Base-by-base conservation (phyloP, 2,113 vertebrate genomes). In the Sylvicapra grimmia region DNA sequence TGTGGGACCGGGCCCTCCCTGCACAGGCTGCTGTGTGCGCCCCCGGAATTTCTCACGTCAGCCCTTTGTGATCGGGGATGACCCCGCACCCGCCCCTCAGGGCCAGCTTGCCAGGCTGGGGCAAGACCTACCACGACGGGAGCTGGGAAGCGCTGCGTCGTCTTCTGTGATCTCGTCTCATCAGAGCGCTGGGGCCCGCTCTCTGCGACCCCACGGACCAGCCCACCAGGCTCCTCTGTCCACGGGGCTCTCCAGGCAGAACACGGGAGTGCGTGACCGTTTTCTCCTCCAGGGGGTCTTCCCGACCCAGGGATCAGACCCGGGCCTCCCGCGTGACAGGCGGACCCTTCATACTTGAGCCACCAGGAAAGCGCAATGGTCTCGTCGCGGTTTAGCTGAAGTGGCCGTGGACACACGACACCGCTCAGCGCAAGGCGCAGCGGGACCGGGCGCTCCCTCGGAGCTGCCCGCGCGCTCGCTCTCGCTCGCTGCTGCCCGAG, bases 341-440 rank as follows among this genome's bases (percentile, higher is more conserved):
- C 68, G 10, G 65, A 72, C 6, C 12, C 68, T 36, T 72, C 68
- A 36, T 23, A 6, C 40, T 25, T 6, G 36, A 75, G 68, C 36
- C 36, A 13, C 36, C 21, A 7, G 68, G 68, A 23, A 23, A 25
- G 5, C 36, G 1, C 21, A 3, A 25, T 58, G 18, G 31, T 53
- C 44, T 85, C 59, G 8, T 23, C n/a, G 86, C 3, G 27, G 31
- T 23, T 65, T 65, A 15, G 68, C 49, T 72, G 49, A 31, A 84
- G 18, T 44, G 9, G 53, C 0, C 53, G 13, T 63, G 6, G 6
- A 4, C 11, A 29, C 8, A 1, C 0, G 40, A 18, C n/a, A 85
- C 27, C 53, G 23, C 89, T 56, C 21, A 12, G 27, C 14, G n/a
- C 53, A 13, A 47, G 33, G 36, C 6, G 25, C 51, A 56, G n/a